A percentile compares a stretch with the other conserved stretches of the same genome.
phyloP scores from a whole-genome alignment of 2,888 invertebrate genomes.

The Meliscaeva auricollis region DNA sequence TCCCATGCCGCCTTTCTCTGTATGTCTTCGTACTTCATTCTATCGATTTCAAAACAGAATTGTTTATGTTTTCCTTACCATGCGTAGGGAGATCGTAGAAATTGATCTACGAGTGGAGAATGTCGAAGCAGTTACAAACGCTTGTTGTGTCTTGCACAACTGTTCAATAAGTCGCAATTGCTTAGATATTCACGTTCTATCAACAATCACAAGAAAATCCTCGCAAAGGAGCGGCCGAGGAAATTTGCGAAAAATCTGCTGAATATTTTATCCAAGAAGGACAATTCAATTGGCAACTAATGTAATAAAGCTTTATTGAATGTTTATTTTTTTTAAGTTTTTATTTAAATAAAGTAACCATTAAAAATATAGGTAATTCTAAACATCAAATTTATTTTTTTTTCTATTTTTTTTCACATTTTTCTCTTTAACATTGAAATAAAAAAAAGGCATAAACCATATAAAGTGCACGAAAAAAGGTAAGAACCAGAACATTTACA shows the following conservation, averaged over 20 bases:
- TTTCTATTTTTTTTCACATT: too few species aligned
- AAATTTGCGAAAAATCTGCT: background rate
- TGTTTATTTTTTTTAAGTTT: too few species aligned
- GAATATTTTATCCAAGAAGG: background rate
- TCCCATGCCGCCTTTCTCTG: slow-evolving; percentile 11
- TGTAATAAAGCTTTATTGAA: too few species aligned
- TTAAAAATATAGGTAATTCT: too few species aligned
- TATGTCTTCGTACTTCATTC: slow-evolving; percentile 8
- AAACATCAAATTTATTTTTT: too few species aligned
- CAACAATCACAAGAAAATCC: background rate
- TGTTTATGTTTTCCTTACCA: slow-evolving; percentile 19
- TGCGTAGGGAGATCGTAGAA: slow-evolving; percentile 7
- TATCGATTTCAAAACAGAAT: slow-evolving; percentile 14
- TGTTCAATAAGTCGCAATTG: background rate
- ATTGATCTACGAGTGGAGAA: too few species aligned
- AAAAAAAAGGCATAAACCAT: too few species aligned
- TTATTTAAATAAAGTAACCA: too few species aligned
- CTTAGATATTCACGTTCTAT: background rate
- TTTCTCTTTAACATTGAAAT: too few species aligned
- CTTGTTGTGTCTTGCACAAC: background rate
- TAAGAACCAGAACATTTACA: too few species aligned
- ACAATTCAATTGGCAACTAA: background rate
- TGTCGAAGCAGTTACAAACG: too few species aligned
- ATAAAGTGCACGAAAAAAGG: too few species aligned
- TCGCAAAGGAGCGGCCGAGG: background rate